Percentiles rank a stretch among this genome's conserved stretches.
Conservation (phyloP, 2,888 invertebrate species). For the Parapristionchus giblindavisi region DNA sequence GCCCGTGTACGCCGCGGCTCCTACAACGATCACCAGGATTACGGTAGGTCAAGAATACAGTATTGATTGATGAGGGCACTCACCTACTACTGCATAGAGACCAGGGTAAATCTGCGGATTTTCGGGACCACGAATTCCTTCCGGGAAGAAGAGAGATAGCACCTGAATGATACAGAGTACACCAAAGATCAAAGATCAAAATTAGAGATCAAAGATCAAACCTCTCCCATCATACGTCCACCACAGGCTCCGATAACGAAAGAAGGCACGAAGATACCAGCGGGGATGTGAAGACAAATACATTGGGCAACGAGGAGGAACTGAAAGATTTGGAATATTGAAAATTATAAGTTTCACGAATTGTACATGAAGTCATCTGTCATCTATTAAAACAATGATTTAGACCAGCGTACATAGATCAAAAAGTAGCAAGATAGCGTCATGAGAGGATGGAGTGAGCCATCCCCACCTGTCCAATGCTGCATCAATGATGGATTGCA, state of each 20-base stretch:
- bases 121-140: slow-evolving; percentile 81
- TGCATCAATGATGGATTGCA: slow-evolving; percentile 13
- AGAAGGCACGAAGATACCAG: slow-evolving; percentile 93
- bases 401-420: no score
- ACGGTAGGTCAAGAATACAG: neutral
- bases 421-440: slow-evolving; percentile 48
- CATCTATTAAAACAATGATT: no score
- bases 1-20: slow-evolving; percentile 86
- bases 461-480: slow-evolving; percentile 34
- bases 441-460: slow-evolving; percentile 42
- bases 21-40: slow-evolving; percentile 70
- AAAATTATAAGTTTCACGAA: neutral
- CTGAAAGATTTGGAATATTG: slow-evolving; percentile 41
- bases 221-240: slow-evolving; percentile 39
- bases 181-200: slow-evolving; percentile 81
- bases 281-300: slow-evolving; percentile 55
- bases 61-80: slow-evolving; percentile 38
- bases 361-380: neutral
- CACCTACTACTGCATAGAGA: slow-evolving; percentile 93
- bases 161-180: slow-evolving; percentile 73
- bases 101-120: slow-evolving; percentile 87
- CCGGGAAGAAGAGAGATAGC: slow-evolving; percentile 91
- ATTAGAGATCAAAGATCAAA: neutral
- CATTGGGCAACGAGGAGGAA: slow-evolving; percentile 58
- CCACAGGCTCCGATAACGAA: slow-evolving; percentile 80